Evolutionary conservation across 2,113 vertebrate genomes (phyloP).

Genomic region (Dasyornis broadbenti): DNA sequence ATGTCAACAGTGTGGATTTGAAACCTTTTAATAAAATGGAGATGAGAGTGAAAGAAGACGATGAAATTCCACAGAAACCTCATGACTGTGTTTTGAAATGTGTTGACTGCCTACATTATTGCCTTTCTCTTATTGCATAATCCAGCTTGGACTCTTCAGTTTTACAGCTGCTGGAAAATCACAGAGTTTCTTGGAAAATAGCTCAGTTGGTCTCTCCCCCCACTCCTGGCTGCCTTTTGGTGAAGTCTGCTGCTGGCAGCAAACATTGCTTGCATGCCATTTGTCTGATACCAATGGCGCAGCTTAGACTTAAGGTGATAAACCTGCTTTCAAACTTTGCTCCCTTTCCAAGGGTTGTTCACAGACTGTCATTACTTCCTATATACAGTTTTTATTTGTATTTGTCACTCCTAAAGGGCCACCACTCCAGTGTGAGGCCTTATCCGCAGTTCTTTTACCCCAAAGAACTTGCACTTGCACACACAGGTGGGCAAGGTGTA

Average conservation of each 20-base stretch:
- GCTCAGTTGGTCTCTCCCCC: neutral
- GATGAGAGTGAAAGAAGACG: neutral
- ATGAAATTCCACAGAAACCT: neutral
- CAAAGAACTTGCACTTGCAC: neutral
- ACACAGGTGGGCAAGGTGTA: neutral
- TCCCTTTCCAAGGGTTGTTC: neutral
- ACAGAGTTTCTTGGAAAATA: slow-evolving; percentile 6
- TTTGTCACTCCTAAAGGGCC: neutral
- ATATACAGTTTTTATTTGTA: neutral
- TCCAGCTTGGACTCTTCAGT: neutral
- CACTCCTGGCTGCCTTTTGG: neutral
- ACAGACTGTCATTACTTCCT: neutral
- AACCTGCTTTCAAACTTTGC: neutral
- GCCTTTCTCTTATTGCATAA: neutral
- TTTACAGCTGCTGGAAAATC: slow-evolving; percentile 11
- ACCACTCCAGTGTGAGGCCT: neutral
- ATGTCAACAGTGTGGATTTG: fast-evolving
- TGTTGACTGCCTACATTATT: neutral
- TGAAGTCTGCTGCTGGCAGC: neutral
- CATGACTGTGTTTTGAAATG: neutral
- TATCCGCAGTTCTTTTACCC: neutral
- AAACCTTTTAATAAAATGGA: neutral
- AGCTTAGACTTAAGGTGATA: neutral
- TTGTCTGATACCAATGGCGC: neutral
- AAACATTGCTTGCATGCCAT: neutral